phyloP scores from a whole-genome alignment of 2,113 vertebrate genomes.

The Psophia crepitans region DNA sequence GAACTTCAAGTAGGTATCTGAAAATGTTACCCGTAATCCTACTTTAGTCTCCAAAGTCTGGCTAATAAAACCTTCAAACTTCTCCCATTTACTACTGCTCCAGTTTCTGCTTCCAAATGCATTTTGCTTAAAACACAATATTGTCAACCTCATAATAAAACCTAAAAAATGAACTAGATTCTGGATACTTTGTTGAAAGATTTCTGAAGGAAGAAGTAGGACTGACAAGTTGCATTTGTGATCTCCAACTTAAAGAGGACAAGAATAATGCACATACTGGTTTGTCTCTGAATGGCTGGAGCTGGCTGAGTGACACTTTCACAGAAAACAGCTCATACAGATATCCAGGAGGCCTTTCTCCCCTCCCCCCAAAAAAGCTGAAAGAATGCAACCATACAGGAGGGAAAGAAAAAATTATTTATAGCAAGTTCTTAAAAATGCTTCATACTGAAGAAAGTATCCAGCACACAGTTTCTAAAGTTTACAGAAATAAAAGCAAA shows the following conservation, averaged over 20 bases:
- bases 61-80: not conserved
- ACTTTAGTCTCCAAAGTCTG: not conserved
- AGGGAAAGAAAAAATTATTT: not conserved
- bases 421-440: not conserved
- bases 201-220: not conserved
- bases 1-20: not conserved
- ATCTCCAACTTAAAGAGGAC: not conserved
- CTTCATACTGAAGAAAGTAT: not conserved
- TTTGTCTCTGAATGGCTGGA: not conserved
- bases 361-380: accelerated
- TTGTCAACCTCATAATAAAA: not conserved
- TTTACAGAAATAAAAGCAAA: not conserved
- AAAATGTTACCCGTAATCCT: not conserved
- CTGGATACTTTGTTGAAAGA: not conserved
- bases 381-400: not conserved
- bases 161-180: not conserved
- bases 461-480: not conserved
- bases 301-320: not conserved
- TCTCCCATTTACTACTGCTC: not conserved
- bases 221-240: conserved; percentile 27
- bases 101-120: not conserved
- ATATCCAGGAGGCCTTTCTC: not conserved
- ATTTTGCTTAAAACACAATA: not conserved
- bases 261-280: not conserved
- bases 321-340: not conserved